Base-by-base conservation (phyloP, 2,113 vertebrate genomes). In the Nothoprocta pentlandii region DNA sequence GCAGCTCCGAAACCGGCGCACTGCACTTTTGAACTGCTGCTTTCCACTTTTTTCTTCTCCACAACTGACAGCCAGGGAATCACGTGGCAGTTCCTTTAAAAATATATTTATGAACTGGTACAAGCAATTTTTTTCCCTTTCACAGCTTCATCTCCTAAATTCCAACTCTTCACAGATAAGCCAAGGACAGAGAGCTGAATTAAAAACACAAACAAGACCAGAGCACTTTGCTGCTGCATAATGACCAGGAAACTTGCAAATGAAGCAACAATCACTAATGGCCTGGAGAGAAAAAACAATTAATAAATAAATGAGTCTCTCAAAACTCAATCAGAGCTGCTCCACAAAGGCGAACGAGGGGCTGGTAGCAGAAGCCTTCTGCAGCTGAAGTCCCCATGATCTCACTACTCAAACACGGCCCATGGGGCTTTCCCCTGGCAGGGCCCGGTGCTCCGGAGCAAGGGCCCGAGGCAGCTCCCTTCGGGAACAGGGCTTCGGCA, bases 391-490 rank as follows among this genome's bases (percentile, higher is more conserved):
- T 30, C 63, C 63, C 26, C 25, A 44, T 5, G 21, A 32, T 6
- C 32, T 53, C 21, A 12, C 14, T 78, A 61, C 69, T 47, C 10
- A 4, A 54, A 30, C 2, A 0, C 1, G 28, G 8, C 34, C 19
- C 28, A 61, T 21, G 36, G 10, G 3, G 15, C 49, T 69, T 51
- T 42, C 36, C 39, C 46, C 25, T 4, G 16, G 16, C 58, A 36
- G 41, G 30, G n/a, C 5, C 64, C 17, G 17, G 0, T 0, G 4
- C 46, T 47, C 30, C 2, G 0, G n/a, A 15, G 10, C 6, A 42
- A 6, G 61, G 63, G 53, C 76, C 13, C 67, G 25, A 1, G 25
- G 23, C 68, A 76, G 80, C 59, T 47, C 21, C 5, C 1, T 58
- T 32, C 51, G 39, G 47, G 51, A 62, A 25, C 56, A 4, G 73